phyloP scores from a whole-genome alignment of 2,888 invertebrate genomes.

The Leptopilina myrica region DNA sequence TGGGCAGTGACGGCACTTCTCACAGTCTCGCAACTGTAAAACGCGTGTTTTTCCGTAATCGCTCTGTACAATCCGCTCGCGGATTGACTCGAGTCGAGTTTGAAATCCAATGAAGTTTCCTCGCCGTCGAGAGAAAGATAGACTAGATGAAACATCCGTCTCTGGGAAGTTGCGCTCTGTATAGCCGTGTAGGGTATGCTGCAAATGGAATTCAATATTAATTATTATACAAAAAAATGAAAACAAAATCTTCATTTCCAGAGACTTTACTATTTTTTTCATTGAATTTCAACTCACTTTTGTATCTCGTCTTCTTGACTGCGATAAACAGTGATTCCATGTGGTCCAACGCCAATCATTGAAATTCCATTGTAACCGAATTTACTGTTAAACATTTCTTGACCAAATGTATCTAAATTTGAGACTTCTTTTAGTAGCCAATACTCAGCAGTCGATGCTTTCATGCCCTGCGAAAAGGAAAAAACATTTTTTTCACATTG shows the following conservation, averaged over 20 bases:
- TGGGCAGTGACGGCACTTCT: constrained; percentile 92
- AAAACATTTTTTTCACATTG: constrained; percentile 38
- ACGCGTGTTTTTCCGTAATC: constrained; percentile 94
- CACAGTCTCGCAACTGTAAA: constrained; percentile 95
- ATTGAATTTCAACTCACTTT: constrained; percentile 74
- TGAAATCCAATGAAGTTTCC: constrained; percentile 85
- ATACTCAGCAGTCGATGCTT: constrained; percentile 88
- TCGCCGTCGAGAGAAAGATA: constrained; percentile 84
- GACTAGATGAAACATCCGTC: constrained; percentile 86
- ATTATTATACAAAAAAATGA: not conserved
- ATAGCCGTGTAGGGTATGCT: constrained; percentile 91
- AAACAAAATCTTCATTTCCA: not conserved
- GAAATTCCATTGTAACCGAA: constrained; percentile 78
- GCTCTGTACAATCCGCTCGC: constrained; percentile 91
- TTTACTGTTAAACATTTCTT: constrained; percentile 89
- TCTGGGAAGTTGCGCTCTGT: constrained; percentile 86
- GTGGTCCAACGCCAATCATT: constrained; percentile 88
- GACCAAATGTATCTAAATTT: constrained; percentile 88
- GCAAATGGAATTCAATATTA: constrained; percentile 50
- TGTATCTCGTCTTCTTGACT: constrained; percentile 83
- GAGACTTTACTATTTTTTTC: too few species aligned
- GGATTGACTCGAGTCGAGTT: constrained; percentile 88
- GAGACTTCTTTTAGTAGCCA: constrained; percentile 89
- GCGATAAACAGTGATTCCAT: constrained; percentile 87
- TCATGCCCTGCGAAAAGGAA: constrained; percentile 79